These are phyloP conservation scores for Congeria kusceri DNA, from an alignment of 2,888 invertebrate species.

Conservation along the genomic window DNA sequence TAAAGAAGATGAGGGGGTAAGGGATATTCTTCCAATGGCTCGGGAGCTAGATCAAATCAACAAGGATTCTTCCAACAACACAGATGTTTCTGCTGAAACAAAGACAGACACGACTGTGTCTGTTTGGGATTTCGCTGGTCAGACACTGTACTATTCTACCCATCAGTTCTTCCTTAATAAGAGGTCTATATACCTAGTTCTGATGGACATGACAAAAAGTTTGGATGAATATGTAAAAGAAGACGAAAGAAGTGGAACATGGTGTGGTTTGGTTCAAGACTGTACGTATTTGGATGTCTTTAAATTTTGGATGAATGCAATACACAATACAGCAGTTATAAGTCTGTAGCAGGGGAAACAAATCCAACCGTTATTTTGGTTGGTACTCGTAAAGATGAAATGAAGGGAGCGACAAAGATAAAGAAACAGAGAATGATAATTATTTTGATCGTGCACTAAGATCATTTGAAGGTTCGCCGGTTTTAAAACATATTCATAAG, in stretches of 20 bases:
- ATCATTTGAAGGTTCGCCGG: slow-evolving; percentile 25
- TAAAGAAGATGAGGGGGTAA: too few species aligned
- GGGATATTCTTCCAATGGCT: too few species aligned
- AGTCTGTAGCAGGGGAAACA: background rate
- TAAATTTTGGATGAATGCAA: slow-evolving; percentile 52
- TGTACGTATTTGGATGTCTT: slow-evolving; percentile 51
- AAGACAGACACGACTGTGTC: too few species aligned
- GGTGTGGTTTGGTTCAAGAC: slow-evolving; percentile 17
- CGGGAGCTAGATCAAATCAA: too few species aligned
- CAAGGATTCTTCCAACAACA: too few species aligned
- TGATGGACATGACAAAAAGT: slow-evolving; percentile 41
- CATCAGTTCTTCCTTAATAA: slow-evolving; percentile 57
- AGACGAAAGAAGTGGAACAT: background rate
- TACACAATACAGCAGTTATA: slow-evolving; percentile 41
- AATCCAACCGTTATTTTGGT: slow-evolving; percentile 54
- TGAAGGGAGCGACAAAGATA: slow-evolving; percentile 39
- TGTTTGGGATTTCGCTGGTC: too few species aligned
- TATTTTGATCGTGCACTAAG: slow-evolving; percentile 47
- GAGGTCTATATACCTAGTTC: slow-evolving; percentile 48
- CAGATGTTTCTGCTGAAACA: slow-evolving; percentile 37
- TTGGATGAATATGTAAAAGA: slow-evolving; percentile 9
- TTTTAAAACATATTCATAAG: slow-evolving; percentile 28
- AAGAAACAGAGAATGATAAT: slow-evolving; percentile 34
- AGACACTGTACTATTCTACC: too few species aligned
- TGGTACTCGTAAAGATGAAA: slow-evolving; percentile 48